phyloP scores from a whole-genome alignment of 2,888 invertebrate genomes.

The Muscina levida region DNA sequence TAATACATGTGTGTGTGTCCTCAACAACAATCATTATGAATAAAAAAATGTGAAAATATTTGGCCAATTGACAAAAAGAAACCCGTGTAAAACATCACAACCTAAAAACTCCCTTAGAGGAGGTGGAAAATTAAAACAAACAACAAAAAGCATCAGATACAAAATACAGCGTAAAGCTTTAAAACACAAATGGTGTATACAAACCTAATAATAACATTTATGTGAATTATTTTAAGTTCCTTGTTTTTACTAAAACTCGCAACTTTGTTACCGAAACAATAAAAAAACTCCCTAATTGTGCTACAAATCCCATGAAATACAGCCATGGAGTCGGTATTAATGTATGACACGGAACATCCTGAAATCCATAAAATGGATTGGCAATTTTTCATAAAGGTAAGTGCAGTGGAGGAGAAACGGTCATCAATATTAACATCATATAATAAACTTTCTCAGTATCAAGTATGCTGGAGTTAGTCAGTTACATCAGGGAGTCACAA shows the following conservation, averaged over 20 bases:
- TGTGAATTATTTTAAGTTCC: conserved; percentile 25
- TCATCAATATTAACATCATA: not conserved
- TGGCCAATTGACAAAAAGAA: conserved; percentile 23
- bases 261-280: too few species aligned
- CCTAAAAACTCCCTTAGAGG: conserved; percentile 6
- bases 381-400: conserved; percentile 79
- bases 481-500: conserved; percentile 1
- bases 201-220: conserved; percentile 9
- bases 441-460: too few species aligned
- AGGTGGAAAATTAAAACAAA: conserved; percentile 17
- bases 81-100: not conserved
- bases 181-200: not conserved
- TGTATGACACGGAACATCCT: conserved; percentile 69
- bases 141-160: not conserved
- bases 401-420: conserved; percentile 36
- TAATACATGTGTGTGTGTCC: not conserved
- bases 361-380: conserved; percentile 74
- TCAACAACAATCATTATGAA: conserved; percentile 20
- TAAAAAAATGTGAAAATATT: conserved; percentile 14
- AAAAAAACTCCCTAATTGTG: not conserved
- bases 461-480: too few species aligned
- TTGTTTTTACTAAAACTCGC: conserved; percentile 15
- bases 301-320: too few species aligned
- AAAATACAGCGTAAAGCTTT: conserved; percentile 38
- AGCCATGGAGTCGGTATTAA: conserved; percentile 70